A percentile compares a stretch with the other conserved stretches of the same genome.
Conservation (phyloP, 2,888 invertebrate species). For the Dione vanillae region DNA sequence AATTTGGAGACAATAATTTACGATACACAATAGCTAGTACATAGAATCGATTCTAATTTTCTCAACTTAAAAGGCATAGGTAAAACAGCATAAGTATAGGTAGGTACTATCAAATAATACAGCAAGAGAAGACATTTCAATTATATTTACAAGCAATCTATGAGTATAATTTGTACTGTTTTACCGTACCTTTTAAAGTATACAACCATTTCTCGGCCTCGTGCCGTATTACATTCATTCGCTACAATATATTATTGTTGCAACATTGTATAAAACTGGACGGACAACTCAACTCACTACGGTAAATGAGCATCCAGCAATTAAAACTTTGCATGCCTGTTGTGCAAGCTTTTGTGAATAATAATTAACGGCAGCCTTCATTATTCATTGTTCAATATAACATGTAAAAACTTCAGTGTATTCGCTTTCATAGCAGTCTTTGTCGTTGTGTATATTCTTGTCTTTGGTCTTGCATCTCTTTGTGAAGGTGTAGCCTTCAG, state of each 20-base stretch:
- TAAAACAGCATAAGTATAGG: constrained; percentile 10
- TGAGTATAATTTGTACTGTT: constrained; percentile 44
- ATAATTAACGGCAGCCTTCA: constrained; percentile 72
- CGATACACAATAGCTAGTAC: constrained; percentile 10
- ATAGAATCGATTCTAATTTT: constrained; percentile 5
- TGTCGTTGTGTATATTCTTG: constrained; percentile 56
- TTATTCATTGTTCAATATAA: constrained; percentile 50
- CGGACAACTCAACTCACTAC: constrained; percentile 83
- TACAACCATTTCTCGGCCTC: constrained; percentile 32
- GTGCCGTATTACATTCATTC: constrained; percentile 34
- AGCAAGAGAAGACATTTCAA: constrained; percentile 16
- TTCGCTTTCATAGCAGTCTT: constrained; percentile 61
- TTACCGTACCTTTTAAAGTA: constrained; percentile 32
- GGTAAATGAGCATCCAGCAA: constrained; percentile 81
- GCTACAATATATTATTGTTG: constrained; percentile 39
- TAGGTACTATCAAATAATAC: not conserved
- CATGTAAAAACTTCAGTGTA: constrained; percentile 63
- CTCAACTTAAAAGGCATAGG: constrained; percentile 14
- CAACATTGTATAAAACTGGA: constrained; percentile 79
- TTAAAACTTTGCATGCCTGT: constrained; percentile 54
- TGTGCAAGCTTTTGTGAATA: constrained; percentile 57
- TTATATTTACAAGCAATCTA: constrained; percentile 38
- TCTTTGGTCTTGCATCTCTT: constrained; percentile 53
- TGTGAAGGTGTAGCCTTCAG: constrained; percentile 42
- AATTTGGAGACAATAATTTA: constrained; percentile 27